Percentiles rank a stretch among this genome's conserved stretches.
Evolutionary conservation across 2,888 invertebrate species (phyloP).

Genomic region (Furcula furcula): DNA sequence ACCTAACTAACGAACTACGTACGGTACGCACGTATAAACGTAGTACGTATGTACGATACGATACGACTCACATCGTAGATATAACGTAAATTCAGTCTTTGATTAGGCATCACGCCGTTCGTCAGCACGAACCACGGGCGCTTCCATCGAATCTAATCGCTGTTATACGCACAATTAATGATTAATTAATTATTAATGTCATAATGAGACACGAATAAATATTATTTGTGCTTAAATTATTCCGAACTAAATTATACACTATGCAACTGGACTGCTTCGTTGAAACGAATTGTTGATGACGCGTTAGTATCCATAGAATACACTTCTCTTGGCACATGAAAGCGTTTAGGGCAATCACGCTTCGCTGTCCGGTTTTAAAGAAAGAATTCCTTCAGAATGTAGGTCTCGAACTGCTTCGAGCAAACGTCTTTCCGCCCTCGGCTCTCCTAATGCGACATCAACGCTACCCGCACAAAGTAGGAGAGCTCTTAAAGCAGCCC

Average conservation of each 20-base stretch:
- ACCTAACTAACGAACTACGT: too few species aligned
- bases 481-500: conserved; percentile 88
- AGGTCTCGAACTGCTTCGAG: conserved; percentile 88
- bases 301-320: too few species aligned
- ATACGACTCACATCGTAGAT: conserved; percentile 51
- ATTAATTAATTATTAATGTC: conserved; percentile 24
- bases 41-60: conserved; percentile 33
- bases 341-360: conserved; percentile 38
- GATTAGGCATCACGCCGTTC: conserved; percentile 60
- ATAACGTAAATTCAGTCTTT: conserved; percentile 72
- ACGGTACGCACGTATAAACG: too few species aligned
- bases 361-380: conserved; percentile 70
- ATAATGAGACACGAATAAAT: conserved; percentile 37
- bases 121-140: conserved; percentile 28
- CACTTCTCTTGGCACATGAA: conserved; percentile 51
- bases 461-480: conserved; percentile 90
- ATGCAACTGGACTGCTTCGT: conserved; percentile 43
- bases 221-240: conserved; percentile 52
- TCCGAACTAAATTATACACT: conserved; percentile 35
- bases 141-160: conserved; percentile 44
- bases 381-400: conserved; percentile 85
- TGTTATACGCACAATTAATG: conserved; percentile 31
- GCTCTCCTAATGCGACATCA: conserved; percentile 89
- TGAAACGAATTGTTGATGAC: conserved; percentile 23
- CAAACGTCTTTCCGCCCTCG: conserved; percentile 87